Conservation (phyloP, 1,140 invertebrate genomes). For the Capitella teleta region DNA sequence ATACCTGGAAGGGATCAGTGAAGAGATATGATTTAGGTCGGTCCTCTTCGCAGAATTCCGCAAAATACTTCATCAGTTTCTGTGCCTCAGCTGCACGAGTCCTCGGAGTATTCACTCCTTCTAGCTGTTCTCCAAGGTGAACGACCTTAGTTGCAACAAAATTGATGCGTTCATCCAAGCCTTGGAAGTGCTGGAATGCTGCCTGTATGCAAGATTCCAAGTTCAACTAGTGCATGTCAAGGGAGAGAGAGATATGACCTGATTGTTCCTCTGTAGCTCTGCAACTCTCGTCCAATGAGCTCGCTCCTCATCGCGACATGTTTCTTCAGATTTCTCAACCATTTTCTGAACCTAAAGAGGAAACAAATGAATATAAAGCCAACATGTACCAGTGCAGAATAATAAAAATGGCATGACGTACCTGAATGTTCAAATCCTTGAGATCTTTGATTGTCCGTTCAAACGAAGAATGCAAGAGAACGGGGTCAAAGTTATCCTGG, state of each 20-base stretch:
- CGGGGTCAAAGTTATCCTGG: slow-evolving; percentile 47
- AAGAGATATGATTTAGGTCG: slow-evolving; percentile 76
- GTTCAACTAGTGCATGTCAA: not conserved
- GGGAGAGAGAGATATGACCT: slow-evolving; percentile 43
- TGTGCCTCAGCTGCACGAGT: slow-evolving; percentile 88
- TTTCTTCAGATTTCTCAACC: slow-evolving; percentile 71
- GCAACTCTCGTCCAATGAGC: slow-evolving; percentile 67
- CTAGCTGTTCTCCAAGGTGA: slow-evolving; percentile 91
- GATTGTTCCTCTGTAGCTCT: slow-evolving; percentile 77
- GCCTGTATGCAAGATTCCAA: slow-evolving; percentile 45
- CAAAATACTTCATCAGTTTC: slow-evolving; percentile 83
- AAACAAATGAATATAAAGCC: no score
- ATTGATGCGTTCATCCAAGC: slow-evolving; percentile 90
- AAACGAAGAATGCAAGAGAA: slow-evolving; percentile 71
- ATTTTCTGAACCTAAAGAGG: slow-evolving; percentile 80
- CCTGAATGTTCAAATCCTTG: slow-evolving; percentile 66
- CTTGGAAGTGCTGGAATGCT: slow-evolving; percentile 76
- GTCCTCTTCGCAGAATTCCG: slow-evolving; percentile 80
- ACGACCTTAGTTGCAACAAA: slow-evolving; percentile 93
- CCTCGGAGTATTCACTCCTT: slow-evolving; percentile 89
- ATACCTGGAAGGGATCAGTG: slow-evolving; percentile 69
- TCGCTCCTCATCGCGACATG: slow-evolving; percentile 75
- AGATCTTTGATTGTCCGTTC: slow-evolving; percentile 75
- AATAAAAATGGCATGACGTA: no score
- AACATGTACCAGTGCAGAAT: no score